A percentile compares a stretch with the other conserved stretches of the same genome.
These are phyloP conservation scores for Pogonognathellus flavescens DNA, from an alignment of 1,140 invertebrate genomes.

Conservation along the genomic window DNA sequence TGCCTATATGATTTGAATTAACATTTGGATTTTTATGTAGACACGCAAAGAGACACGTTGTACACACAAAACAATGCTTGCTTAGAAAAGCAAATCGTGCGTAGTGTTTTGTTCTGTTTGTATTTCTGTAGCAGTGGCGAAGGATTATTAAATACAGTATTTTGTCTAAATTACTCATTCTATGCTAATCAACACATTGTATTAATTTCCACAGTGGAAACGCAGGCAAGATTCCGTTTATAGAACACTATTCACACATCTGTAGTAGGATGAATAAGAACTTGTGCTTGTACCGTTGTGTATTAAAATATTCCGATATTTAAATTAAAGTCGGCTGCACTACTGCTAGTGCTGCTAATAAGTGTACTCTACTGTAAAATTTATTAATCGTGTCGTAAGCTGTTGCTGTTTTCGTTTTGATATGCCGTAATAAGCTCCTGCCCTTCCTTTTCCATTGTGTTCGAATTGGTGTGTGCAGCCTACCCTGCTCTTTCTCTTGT, in stretches of 20 bases:
- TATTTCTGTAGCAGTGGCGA: no score
- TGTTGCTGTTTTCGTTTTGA: background rate
- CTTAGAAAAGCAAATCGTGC: no score
- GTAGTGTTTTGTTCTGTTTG: no score
- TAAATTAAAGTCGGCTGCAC: slow-evolving; percentile 40
- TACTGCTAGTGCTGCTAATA: background rate
- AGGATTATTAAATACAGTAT: background rate
- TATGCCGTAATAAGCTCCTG: slow-evolving; percentile 5
- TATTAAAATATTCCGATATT: slow-evolving; percentile 31
- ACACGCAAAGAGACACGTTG: no score
- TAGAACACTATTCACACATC: slow-evolving; percentile 52
- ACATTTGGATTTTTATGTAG: no score
- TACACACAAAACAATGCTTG: no score
- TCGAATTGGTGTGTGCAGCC: background rate
- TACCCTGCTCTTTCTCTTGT: slow-evolving; percentile 2
- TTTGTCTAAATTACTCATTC: slow-evolving; percentile 64
- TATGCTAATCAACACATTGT: slow-evolving; percentile 64
- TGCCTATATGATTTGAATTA: no score
- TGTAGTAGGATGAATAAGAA: slow-evolving; percentile 29
- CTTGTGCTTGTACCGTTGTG: background rate
- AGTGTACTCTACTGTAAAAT: slow-evolving; percentile 34
- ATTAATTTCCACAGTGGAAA: slow-evolving; percentile 54
- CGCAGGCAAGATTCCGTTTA: background rate
- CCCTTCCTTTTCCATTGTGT: background rate
- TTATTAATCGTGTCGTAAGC: slow-evolving; percentile 40